Base-by-base conservation (phyloP, 2,888 invertebrate genomes). In the Eupithecia subumbrata region DNA sequence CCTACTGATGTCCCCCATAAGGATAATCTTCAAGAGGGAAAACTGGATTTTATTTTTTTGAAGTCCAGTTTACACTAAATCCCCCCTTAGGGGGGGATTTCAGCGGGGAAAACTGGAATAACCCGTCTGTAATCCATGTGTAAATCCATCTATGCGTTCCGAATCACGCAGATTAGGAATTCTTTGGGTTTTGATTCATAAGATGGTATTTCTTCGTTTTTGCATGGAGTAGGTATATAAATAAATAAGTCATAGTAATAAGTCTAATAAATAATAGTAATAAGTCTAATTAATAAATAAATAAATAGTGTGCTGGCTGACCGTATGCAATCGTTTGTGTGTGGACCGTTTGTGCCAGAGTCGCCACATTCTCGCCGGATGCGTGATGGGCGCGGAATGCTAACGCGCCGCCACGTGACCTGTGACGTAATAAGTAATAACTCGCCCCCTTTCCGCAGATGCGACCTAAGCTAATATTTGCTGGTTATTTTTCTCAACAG, bases 401-500 rank as follows among this genome's bases (percentile, higher is more conserved):
- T 76, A 76, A 80, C 78, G 77, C 73, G 76, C 80, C 73, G 76
- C 80, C 79, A 78, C 78, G 78, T 81, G 76, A 78, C 78, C 79
- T 78, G 76, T 74, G 73, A 75, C 79, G 82, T 77, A 82, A 83
- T 82, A 82, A 75, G 82, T 77, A 82, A 83, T 82, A 82, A 75
- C 80, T 81, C 76, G 77, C 74, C 79, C 80, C 81, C 64, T 79
- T 78, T 73, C 72, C 70, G 72, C 81, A 81, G 79, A 81, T 80
- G 80, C 81, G 80, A 77, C 85, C 80, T 85, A 82, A 84, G 80
- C 83, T 84, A 82, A 84, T 82, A 78, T 80, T 82, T 79, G 79
- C 63, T 18, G 77, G 75, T 76, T 79, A 78, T 79, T 78, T 78
- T 76, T 82, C 79, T 80, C 72, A 64, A 68, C 69, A 71, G 72